A percentile compares a stretch with the other conserved stretches of the same genome.
phyloP scores from a whole-genome alignment of 2,113 vertebrate genomes.

The Scortum barcoo region DNA sequence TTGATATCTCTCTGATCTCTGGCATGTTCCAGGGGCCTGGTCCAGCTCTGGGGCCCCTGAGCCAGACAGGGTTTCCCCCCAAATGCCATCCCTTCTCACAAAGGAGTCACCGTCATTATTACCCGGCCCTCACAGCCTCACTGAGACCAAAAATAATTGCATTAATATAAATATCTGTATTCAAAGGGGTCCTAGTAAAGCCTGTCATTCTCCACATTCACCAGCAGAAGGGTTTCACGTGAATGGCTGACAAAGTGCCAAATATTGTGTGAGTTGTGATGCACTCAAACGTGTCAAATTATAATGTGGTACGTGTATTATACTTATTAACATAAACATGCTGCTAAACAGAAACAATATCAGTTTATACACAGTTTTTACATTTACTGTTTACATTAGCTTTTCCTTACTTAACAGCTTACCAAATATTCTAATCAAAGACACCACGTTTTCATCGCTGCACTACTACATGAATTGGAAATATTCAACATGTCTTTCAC shows the following conservation, averaged over 20 bases:
- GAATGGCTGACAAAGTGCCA: not conserved
- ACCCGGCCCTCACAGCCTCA: constrained; percentile 5
- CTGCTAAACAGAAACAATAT: not conserved
- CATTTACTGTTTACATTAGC: too few species aligned
- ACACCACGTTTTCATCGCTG: not conserved
- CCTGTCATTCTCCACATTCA: not conserved
- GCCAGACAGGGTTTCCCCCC: constrained; percentile 47
- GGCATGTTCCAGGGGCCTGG: constrained; percentile 17
- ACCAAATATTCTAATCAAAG: not conserved
- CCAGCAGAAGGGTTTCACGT: not conserved
- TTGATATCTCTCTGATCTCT: constrained; percentile 40
- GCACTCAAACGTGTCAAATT: not conserved
- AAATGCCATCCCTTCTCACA: constrained; percentile 48
- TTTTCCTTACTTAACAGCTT: not conserved
- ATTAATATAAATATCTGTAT: constrained; percentile 3
- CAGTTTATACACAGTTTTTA: not conserved
- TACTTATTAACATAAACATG: not conserved
- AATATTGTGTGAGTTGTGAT: not conserved
- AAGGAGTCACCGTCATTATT: constrained; percentile 45
- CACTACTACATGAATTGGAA: not conserved
- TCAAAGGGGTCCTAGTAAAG: constrained; percentile 1
- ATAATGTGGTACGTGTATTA: not conserved
- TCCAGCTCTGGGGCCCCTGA: constrained; percentile 34
- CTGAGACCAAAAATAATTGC: constrained; percentile 40
- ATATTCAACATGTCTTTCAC: not conserved